Evolutionary conservation across 2,113 vertebrate species (phyloP), one percentile per base, ranked within the genome.

Genomic region (Pangasianodon gigas): DNA sequence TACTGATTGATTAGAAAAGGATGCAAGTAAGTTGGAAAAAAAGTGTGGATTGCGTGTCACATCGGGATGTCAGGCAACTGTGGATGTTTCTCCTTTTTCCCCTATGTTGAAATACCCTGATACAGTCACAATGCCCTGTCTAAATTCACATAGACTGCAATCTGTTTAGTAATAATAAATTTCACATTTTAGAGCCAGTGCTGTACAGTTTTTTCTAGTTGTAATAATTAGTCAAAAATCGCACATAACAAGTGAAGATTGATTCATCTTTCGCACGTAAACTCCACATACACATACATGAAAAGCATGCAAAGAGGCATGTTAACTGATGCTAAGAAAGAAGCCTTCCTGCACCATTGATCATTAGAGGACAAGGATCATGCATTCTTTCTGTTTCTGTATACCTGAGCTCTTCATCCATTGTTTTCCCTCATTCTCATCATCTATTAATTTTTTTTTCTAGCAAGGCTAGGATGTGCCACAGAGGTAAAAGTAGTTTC

Each of bases 391-490:
- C 85, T 79, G 14, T 74, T 58, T 90, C 84, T 80, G 10, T 90
- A 89, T 88, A 92, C 84, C 87, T 82, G 86, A 92, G 90, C 62
- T 92, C 85, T 91, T 80, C 89, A 58, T 26, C 32, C 77, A 16
- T 13, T 41, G 79, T 56, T 91, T 92, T 67, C 37, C 37, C 81
- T 19, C 51, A 19, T 48, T 48, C 67, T 58, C 3, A 67, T 2
- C 54, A 89, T 18, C n/a, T 58, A 88, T 84, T 88, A 60, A 54
- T 69, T 88, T 88, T 75, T 84, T 84, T 84, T 91, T 83, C 37
- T 37, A 37, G 37, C 82, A n/a, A 81, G 85, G 88, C 32, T 81
- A 90, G 85, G 88, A 91, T 89, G 62, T 44, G 32, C 37, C 79
- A 44, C 79, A 58, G 69, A 81, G 58, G n/a, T 90, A 62, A 79